phyloP scores from a whole-genome alignment of 2,113 vertebrate species.

The Entelurus aequoreus region DNA sequence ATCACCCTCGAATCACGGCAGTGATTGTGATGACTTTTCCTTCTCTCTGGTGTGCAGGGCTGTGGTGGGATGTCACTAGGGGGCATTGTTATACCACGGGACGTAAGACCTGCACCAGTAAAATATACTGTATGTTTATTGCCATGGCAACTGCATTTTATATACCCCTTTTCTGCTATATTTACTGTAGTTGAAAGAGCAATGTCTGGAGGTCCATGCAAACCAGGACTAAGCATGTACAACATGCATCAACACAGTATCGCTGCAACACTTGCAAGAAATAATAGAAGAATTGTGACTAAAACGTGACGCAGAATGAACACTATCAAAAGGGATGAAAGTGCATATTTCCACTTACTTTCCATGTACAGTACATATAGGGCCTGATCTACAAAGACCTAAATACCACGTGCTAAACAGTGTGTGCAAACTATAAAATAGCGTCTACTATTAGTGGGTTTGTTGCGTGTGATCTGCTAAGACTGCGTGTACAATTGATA shows the following conservation, averaged over 20 bases:
- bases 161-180: not conserved
- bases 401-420: no score
- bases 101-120: constrained; percentile 18
- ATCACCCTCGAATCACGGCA: not conserved
- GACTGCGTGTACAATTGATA: no score
- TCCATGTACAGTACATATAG: no score
- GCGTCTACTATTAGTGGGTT: no score
- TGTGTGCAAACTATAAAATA: no score
- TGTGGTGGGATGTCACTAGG: constrained; percentile 57
- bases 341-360: no score
- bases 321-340: no score
- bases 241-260: not conserved
- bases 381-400: no score
- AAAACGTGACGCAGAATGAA: no score
- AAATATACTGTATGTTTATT: constrained; percentile 16
- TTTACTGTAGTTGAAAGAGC: constrained; percentile 6
- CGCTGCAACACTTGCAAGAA: not conserved
- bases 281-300: no score
- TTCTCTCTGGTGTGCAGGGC: constrained; percentile 18
- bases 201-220: constrained; percentile 13
- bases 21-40: not conserved
- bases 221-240: not conserved
- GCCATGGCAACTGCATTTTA: constrained; percentile 48
- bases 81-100: constrained; percentile 64
- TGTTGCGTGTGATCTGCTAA: no score